Evolutionary conservation across 2,888 invertebrate species (phyloP).

Genomic region (Aphodius granarius): DNA sequence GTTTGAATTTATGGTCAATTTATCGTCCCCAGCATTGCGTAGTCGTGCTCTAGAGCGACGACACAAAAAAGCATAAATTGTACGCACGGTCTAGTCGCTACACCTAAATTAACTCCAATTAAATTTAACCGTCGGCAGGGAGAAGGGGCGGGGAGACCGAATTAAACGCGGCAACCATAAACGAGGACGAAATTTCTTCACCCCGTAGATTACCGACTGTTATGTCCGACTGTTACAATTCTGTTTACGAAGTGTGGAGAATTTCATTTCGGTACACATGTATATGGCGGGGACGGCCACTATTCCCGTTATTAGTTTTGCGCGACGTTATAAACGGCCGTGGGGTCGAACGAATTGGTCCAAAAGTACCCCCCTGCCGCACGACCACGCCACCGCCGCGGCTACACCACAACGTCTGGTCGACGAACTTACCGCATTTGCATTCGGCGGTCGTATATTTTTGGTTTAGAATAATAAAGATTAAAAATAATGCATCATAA

Average conservation of each 20-base stretch:
- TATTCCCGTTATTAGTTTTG: neutral
- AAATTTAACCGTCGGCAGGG: slow-evolving; percentile 32
- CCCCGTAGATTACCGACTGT: slow-evolving; percentile 33
- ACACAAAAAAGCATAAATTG: neutral
- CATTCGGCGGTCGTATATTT: neutral
- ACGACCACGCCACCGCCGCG: neutral
- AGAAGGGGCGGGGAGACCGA: slow-evolving; percentile 22
- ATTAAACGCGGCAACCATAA: neutral
- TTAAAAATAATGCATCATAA: neutral
- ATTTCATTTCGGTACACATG: slow-evolving; percentile 46
- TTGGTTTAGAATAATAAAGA: neutral
- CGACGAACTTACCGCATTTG: neutral
- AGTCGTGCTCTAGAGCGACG: neutral
- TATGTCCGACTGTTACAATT: slow-evolving; percentile 41
- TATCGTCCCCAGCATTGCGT: neutral
- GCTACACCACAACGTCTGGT: neutral
- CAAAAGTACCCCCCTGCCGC: neutral
- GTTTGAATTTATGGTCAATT: neutral
- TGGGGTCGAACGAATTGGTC: neutral
- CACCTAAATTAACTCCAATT: slow-evolving; percentile 32
- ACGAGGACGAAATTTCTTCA: slow-evolving; percentile 23
- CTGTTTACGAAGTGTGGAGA: slow-evolving; percentile 44
- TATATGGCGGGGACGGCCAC: slow-evolving; percentile 28
- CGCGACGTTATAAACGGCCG: neutral
- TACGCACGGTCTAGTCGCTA: neutral